Evolutionary conservation across 2,797 vertebrate genomes (phyloP).

Genomic region (Phataginus tetradactyla): DNA sequence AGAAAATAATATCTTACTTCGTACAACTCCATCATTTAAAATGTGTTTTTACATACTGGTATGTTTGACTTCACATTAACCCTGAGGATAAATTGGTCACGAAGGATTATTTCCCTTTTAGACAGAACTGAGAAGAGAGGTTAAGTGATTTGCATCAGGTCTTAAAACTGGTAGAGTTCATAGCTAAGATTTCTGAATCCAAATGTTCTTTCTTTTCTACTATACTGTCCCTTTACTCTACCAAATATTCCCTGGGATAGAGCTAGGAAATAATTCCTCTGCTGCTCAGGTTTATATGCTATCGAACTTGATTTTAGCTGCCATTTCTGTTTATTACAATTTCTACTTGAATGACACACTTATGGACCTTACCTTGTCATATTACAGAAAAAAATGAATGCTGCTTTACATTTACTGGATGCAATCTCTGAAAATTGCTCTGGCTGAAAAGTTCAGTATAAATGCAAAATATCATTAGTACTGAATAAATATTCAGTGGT

Average conservation of each 20-base stretch:
- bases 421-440: neutral
- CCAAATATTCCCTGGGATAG: neutral
- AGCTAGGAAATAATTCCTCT: neutral
- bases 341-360: neutral
- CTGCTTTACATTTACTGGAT: neutral
- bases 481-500: neutral
- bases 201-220: neutral
- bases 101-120: neutral
- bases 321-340: neutral
- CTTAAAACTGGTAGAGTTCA: neutral
- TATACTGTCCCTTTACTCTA: neutral
- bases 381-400: neutral
- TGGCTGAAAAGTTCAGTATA: neutral
- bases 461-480: constrained; percentile 16
- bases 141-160: neutral
- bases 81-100: neutral
- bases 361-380: neutral
- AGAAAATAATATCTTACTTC: neutral
- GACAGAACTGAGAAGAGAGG: neutral
- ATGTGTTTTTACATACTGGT: neutral
- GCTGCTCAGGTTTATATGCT: neutral
- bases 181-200: neutral
- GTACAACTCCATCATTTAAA: neutral
- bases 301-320: constrained; percentile 28
- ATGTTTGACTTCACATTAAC: constrained; percentile 2